Conservation (phyloP, 2,113 vertebrate genomes). For the Thunnus thynnus region DNA sequence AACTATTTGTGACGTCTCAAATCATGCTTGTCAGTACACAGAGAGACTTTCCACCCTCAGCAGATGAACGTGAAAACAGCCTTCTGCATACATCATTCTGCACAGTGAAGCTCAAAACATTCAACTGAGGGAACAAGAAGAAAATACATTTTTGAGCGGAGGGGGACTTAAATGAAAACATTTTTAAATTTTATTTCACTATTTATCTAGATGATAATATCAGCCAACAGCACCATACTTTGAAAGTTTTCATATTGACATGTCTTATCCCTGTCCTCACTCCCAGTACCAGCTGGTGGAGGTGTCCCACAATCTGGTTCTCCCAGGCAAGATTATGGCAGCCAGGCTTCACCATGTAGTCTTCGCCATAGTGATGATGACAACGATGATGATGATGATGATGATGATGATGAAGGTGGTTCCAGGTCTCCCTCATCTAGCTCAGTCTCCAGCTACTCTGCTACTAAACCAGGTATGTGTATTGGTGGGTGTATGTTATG, state of each 20-base stretch:
- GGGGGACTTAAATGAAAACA: no score
- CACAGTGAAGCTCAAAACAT: no score
- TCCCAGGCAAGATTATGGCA: constrained; percentile 36
- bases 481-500: constrained; percentile 16
- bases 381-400: constrained; percentile 9
- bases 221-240: not conserved
- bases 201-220: not conserved
- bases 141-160: no score
- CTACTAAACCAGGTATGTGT: constrained; percentile 72
- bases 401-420: constrained; percentile 18
- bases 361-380: not conserved
- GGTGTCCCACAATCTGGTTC: constrained; percentile 27
- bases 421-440: constrained; percentile 41
- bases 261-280: not conserved
- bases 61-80: no score
- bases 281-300: constrained; percentile 7
- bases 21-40: no score
- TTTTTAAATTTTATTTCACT: not conserved
- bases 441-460: constrained; percentile 65
- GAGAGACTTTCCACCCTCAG: no score
- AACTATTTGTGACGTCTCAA: no score
- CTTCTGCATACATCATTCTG: no score
- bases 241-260: not conserved
- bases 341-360: constrained; percentile 48
- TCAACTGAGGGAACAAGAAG: no score